These are phyloP conservation scores for Macroteleia sp. DNA, from an alignment of 2,888 invertebrate genomes.

Conservation along the genomic window DNA sequence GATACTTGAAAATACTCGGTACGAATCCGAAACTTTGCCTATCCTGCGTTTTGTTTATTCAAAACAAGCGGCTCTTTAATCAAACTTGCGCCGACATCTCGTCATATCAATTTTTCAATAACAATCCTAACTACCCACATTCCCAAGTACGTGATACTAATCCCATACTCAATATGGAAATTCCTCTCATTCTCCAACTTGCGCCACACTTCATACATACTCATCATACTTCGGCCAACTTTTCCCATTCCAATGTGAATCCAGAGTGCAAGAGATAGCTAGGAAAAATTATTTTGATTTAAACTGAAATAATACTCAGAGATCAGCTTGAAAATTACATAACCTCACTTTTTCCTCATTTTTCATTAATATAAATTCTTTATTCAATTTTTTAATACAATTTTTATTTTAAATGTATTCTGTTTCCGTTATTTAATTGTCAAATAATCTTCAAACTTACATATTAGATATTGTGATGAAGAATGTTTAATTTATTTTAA, in stretches of 20 bases:
- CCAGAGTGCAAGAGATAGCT: constrained; percentile 7
- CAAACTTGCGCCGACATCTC: constrained; percentile 54
- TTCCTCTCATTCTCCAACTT: constrained; percentile 54
- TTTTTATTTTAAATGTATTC: no score
- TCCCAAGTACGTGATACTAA: constrained; percentile 58
- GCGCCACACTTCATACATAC: constrained; percentile 56
- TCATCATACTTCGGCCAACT: constrained; percentile 59
- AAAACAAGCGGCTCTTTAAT: constrained; percentile 55
- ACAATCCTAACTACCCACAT: constrained; percentile 56
- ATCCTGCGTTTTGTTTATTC: constrained; percentile 52
- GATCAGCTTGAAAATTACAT: no score
- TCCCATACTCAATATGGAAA: constrained; percentile 60
- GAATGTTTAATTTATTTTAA: no score
- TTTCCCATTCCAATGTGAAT: constrained; percentile 34
- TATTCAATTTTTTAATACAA: no score
- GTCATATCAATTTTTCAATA: constrained; percentile 57
- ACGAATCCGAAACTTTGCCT: constrained; percentile 25
- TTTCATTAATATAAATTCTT: no score
- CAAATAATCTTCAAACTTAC: no score
- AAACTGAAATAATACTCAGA: no score
- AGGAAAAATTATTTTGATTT: constrained; percentile 51
- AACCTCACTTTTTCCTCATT: no score
- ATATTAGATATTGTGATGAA: no score
- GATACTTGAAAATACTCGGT: constrained; percentile 41
- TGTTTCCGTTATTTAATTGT: no score